Percentiles rank a stretch among this genome's conserved stretches.
These are phyloP conservation scores for Drosophila arizonae DNA, from an alignment of 1,140 invertebrate genomes.

Conservation along the genomic window DNA sequence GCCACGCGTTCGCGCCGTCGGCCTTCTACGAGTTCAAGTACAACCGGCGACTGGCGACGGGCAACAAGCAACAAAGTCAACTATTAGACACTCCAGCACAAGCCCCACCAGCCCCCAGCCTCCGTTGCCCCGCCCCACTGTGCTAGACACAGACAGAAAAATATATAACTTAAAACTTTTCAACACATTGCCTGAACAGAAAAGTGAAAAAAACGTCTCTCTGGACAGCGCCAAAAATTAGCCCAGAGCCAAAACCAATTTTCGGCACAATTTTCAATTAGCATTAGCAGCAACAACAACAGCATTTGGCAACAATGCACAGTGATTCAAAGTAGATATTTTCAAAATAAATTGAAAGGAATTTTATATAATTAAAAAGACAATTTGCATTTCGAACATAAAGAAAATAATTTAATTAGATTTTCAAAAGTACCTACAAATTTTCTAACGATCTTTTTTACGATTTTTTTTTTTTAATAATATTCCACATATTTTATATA, in stretches of 20 bases:
- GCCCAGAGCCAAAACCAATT: constrained; percentile 50
- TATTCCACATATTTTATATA: too few species aligned
- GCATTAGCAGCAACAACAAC: constrained; percentile 24
- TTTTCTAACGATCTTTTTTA: too few species aligned
- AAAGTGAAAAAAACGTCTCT: constrained; percentile 31
- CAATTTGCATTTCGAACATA: neutral
- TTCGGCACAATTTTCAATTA: constrained; percentile 77
- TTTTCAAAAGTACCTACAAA: too few species aligned
- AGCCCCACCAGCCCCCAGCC: neutral
- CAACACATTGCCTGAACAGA: constrained; percentile 41
- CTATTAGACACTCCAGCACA: constrained; percentile 26
- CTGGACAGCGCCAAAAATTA: constrained; percentile 45
- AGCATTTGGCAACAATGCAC: constrained; percentile 13
- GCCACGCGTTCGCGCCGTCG: constrained; percentile 37
- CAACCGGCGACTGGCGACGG: constrained; percentile 54
- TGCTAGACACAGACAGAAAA: constrained; percentile 30
- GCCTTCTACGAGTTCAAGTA: constrained; percentile 66
- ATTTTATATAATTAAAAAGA: neutral
- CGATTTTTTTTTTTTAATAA: too few species aligned
- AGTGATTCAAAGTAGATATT: constrained; percentile 11
- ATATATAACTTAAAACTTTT: constrained; percentile 60
- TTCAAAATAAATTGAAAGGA: neutral
- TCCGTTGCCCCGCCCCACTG: neutral
- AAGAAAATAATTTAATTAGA: too few species aligned
- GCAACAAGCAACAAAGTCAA: constrained; percentile 53